Evolutionary conservation across 2,113 vertebrate genomes (phyloP).

Genomic region (Pygoscelis antarcticus): DNA sequence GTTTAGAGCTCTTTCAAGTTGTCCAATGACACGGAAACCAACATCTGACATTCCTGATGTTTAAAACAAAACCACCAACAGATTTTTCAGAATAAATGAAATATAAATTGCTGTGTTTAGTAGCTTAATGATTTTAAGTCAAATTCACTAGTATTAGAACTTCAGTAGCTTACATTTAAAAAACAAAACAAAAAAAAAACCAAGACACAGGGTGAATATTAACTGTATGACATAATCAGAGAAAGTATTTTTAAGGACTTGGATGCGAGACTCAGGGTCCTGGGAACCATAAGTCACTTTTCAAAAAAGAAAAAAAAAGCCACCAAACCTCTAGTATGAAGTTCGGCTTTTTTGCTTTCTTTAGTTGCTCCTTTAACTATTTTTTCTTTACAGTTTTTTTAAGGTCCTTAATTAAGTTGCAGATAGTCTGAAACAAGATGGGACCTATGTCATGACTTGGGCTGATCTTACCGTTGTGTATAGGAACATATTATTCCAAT

Average conservation of each 20-base stretch:
- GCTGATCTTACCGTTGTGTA: rapidly evolving
- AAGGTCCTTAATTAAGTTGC: not conserved
- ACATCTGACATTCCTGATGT: not conserved
- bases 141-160: not conserved
- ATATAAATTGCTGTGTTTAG: not conserved
- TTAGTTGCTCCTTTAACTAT: not conserved
- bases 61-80: not conserved
- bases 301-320: not conserved
- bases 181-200: not conserved
- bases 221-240: not conserved
- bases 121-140: not conserved
- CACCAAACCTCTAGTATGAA: not conserved
- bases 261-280: not conserved
- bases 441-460: not conserved
- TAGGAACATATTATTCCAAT: not conserved
- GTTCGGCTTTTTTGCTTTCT: not conserved
- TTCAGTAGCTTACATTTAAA: not conserved
- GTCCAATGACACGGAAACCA: not conserved
- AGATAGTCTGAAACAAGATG: not conserved
- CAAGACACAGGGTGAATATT: not conserved
- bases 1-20: not conserved
- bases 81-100: not conserved
- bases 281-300: not conserved
- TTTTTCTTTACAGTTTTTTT: not conserved
- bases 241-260: not conserved